A percentile compares a stretch with the other conserved stretches of the same genome.
phyloP scores from a whole-genome alignment of 2,888 invertebrate species.

The Diaperis boleti region DNA sequence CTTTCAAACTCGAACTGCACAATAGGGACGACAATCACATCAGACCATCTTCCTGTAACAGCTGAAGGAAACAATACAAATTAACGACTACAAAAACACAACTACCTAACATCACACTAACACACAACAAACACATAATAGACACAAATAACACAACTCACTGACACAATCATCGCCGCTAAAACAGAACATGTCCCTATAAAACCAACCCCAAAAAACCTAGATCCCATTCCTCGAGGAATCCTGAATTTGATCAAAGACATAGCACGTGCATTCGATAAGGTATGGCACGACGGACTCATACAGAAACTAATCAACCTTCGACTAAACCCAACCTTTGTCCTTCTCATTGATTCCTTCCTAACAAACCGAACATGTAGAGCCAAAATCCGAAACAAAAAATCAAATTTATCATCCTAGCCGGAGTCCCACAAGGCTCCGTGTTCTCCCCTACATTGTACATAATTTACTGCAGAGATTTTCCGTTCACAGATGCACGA shows the following conservation, averaged over 20 bases:
- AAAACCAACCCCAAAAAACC: background rate
- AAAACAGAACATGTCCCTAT: background rate
- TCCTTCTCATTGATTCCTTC: slow-evolving; percentile 15
- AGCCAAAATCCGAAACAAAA: background rate
- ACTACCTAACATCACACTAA: background rate
- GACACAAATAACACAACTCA: background rate
- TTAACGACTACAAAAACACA: slow-evolving; percentile 11
- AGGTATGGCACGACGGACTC: slow-evolving; percentile 50
- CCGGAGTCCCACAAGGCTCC: slow-evolving; percentile 26
- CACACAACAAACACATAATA: background rate
- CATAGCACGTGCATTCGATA: too few relatives aligned
- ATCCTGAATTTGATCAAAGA: slow-evolving; percentile 14
- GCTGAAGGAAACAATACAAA: background rate
- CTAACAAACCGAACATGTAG: slow-evolving; percentile 6
- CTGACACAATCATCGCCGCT: background rate
- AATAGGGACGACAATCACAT: slow-evolving; percentile 32
- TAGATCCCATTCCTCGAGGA: background rate
- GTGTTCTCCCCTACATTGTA: too few relatives aligned
- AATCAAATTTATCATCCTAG: background rate
- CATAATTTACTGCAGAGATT: too few relatives aligned
- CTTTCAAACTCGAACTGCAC: background rate
- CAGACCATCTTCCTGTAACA: slow-evolving; percentile 27
- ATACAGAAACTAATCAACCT: slow-evolving; percentile 43
- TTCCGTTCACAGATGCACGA: too few relatives aligned
- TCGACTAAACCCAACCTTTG: background rate